Base-by-base conservation (phyloP, 2,888 invertebrate genomes). In the Catocala nupta region DNA sequence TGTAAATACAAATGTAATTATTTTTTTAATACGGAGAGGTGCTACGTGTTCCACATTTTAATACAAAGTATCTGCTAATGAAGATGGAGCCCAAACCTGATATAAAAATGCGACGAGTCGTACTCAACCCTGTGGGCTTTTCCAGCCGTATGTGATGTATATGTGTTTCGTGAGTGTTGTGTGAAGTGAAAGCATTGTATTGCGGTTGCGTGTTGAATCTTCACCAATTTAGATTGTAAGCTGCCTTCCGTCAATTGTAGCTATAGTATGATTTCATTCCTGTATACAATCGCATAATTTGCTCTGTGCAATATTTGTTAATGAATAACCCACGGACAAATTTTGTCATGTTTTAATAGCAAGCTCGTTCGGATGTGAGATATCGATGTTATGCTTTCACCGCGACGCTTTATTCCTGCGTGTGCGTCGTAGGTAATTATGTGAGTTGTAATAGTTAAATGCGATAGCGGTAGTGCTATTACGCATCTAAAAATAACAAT, bases 181-280 rank as follows among this genome's bases (percentile, higher is more conserved):
- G 59, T 65, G 55, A 77, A 60, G 64, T 78, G 59, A 65, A 65
- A 64, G 59, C 56, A 57, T 59, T 65, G 48, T 44, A 50, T 39
- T 63, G 61, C 56, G 53, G 51, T 44, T 65, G 67, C 64, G 49
- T 80, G 71, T 63, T 64, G 60, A 64, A 62, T 56, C 56, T 74
- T 69, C 71, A 71, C 69, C 65, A 68, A 72, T 68, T 75, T 78
- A 82, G 73, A 61, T 66, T 63, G 63, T 80, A 81, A 78, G 79
- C 58, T 70, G 73, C 80, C 80, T 83, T 80, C 77, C 75, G 70
- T 73, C 73, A 73, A 72, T 72, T 77, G 71, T 82, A 71, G 70
- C 74, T 75, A 65, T 75, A 75, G 62, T 71, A 73, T 77, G 67
- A 73, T 70, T 78, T 75, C 83, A 83, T 83, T 83, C 82, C 82